Evolutionary conservation across 1,140 invertebrate species (phyloP), one percentile per base, ranked within the genome.

Genomic region (Bombus waltoni): DNA sequence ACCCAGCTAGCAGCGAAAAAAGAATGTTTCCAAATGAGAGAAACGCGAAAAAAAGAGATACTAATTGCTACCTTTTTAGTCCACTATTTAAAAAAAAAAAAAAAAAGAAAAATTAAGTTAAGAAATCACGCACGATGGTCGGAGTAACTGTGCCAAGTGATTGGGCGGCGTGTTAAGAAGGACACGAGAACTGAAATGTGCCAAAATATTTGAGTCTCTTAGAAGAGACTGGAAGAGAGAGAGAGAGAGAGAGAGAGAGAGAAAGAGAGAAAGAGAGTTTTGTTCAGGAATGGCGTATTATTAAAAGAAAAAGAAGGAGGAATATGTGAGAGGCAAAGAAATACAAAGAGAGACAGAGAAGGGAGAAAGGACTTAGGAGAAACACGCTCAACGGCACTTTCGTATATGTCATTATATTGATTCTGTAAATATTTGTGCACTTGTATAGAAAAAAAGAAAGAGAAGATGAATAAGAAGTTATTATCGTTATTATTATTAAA

Each of bases 371-470:
- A 86, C 28, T 38, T 62, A 32, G 25, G 28, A 62, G 32, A 86
- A 86, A 89, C 88, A 92, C 91, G 94, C 93, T 94, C 93, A 93
- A 91, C 91, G 92, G 92, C 92, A 94, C 93, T 86, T 84, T 92
- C 92, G 90, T 88, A 88, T 93, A 89, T 93, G 92, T 89, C 85
- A 88, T 94, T 93, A 91, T 93, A 94, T 74, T 94, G 91, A 93
- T 93, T 93, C 91, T 95, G 94, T 95, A 95, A 95, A 95, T 95
- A 95, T 92, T 94, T 94, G 93, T 94, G 93, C 93, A 95, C 94
- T 95, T 95, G 94, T 95, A 94, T 95, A 95, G 94, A 94, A 89
- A 80, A 77, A 59, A 84, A 42, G 65, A 71, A 53, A 65, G 75
- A 89, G 22, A 62, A 40, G 82, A 84, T 62, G 44, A 62, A 76